Evolutionary conservation across 2,797 vertebrate species (phyloP), one percentile per base, ranked within the genome.

Genomic region (Cossypha polioptera): DNA sequence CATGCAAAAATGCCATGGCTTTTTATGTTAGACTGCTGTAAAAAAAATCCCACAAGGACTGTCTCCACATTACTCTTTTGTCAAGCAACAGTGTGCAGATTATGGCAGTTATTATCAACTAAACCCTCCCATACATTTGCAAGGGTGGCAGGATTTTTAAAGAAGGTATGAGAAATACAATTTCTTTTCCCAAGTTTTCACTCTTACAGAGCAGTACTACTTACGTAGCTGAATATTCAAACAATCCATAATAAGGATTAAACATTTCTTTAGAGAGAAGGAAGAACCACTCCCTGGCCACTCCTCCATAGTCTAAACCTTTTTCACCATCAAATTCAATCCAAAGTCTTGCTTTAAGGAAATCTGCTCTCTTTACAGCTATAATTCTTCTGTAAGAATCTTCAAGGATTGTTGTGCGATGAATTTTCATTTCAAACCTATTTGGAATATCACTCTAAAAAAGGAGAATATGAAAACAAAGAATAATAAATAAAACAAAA

Each of bases 241-340:
- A 99, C 85, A 99, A 97, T 86, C 99, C 99, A 33, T 99, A 99
- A 75, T 99, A 99, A 21, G 99, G 99, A 97, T 99, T 99, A 96
- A 99, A 99, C 99, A 99, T 99, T 96, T 99, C 99, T 97, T 99
- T 99, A 63, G 99, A 99, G 96, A 99, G 99, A 79, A 99, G 98
- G 95, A 99, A 99, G 98, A 99, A 99, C 99, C 99, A 99, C 95
- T 99, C 99, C 83, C 99, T 98, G 97, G 99, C 99, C 38, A 99
- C 96, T 16, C 99, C 99, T 26, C 99, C 99, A 3, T 99, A 99
- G 97, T 99, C 99, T 94, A 99, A 97, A 19, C 99, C 99, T 76
- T 99, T 99, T 96, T 99, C 99, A 28, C 98, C 98, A 83, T 99
- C 99, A 86, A 99, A 99, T 96, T 99, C 99, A 95, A 99, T 98